phyloP scores from a whole-genome alignment of 2,113 vertebrate genomes.

The Chaetura pelagica region DNA sequence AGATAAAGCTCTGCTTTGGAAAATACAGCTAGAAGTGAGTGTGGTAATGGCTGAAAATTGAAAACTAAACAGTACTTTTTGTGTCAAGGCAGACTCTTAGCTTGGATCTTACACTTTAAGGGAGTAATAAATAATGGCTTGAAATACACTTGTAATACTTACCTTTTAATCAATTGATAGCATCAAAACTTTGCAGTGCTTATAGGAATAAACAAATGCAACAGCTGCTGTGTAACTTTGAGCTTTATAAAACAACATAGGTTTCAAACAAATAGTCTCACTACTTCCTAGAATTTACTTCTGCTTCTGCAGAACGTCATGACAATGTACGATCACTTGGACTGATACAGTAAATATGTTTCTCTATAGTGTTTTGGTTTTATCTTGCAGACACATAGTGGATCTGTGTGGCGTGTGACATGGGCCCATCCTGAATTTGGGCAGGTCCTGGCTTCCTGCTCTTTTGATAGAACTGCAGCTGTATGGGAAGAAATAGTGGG shows the following conservation, averaged over 20 bases:
- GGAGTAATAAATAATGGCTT: not conserved
- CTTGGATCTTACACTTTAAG: not conserved
- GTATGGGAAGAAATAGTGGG: conserved; percentile 99
- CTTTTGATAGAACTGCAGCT: conserved; percentile 95
- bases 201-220: not conserved
- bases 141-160: not conserved
- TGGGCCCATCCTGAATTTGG: conserved; percentile 99
- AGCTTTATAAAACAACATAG: not conserved
- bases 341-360: rapidly evolving
- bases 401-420: conserved; percentile 97
- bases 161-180: not conserved
- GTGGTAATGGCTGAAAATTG: not conserved
- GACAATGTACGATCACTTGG: rapidly evolving
- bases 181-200: not conserved
- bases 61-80: not conserved
- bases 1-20: not conserved
- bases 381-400: conserved; percentile 89
- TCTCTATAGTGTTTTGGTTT: not conserved
- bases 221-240: not conserved
- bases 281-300: not conserved
- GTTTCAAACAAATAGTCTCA: not conserved
- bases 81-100: not conserved
- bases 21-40: not conserved
- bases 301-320: not conserved
- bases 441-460: conserved; percentile 95